Evolutionary conservation across 92 coral and sea anemone genomes (phyloP), one percentile per base, ranked within the genome.

Genomic region (Paragorgia papillata): DNA sequence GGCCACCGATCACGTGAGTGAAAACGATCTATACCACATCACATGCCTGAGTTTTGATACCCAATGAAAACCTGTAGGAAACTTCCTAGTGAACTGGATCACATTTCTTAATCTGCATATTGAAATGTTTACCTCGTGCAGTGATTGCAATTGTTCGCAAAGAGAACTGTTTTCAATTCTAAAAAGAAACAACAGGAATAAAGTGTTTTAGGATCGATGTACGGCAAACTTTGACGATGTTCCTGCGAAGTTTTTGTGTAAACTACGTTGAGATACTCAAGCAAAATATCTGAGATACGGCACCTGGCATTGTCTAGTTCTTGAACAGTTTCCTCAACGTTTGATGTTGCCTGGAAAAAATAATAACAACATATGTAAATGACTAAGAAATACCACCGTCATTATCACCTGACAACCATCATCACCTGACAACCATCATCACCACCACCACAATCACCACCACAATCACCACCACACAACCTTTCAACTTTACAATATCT

Each of bases 241-340:
- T n/a, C n/a, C n/a, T n/a, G n/a, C n/a, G n/a, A n/a, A n/a, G n/a
- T n/a, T n/a, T n/a, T n/a, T n/a, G n/a, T n/a, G n/a, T n/a, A n/a
- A n/a, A n/a, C n/a, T n/a, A n/a, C n/a, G n/a, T n/a, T n/a, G n/a
- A n/a, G n/a, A n/a, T n/a, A n/a, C n/a, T n/a, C n/a, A n/a, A n/a
- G n/a, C n/a, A n/a, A n/a, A n/a, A n/a, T n/a, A n/a, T n/a, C n/a
- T 46, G 53, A 7, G n/a, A 7, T 46, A 12, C 12, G 12, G 5
- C 15, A 90, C 97, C 90, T 90, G 9, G 84, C 31, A 19, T 86
- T 85, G 13, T 82, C 66, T 3, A 90, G 33, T 26, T 88, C 55
- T 57, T 90, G 90, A 57, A 75, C 89, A 0, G 88, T 83, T 80
- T 83, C 97, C 43, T 85, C 97, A 7, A 91, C 97, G 79, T 81